A percentile compares a stretch with the other conserved stretches of the same genome.
These are phyloP conservation scores for Anser brachyrhynchus DNA, from an alignment of 2,113 vertebrate genomes.

Conservation along the genomic window DNA sequence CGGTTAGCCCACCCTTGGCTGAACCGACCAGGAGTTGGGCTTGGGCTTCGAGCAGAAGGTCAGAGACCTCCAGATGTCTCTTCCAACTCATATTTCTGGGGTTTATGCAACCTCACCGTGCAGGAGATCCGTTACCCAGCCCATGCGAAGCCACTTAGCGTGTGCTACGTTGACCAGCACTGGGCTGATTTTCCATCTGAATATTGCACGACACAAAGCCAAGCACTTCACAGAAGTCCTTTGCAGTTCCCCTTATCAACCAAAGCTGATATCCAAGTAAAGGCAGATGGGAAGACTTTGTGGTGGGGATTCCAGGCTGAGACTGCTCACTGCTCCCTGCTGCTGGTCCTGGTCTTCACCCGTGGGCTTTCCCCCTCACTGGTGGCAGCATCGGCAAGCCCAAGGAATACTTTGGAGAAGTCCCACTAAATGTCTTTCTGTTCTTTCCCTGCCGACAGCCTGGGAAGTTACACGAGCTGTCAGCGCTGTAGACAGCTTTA, in stretches of 20 bases:
- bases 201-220: neutral
- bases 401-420: neutral
- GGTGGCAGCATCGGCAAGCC: neutral
- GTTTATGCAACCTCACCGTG: neutral
- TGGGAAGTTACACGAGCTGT: neutral
- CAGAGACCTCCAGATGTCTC: neutral
- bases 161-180: neutral
- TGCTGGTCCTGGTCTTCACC: neutral
- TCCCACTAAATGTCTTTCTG: neutral
- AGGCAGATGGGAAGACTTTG: neutral
- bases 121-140: neutral
- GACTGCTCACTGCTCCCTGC: neutral
- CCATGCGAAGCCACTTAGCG: neutral
- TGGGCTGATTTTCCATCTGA: neutral
- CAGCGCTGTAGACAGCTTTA: conserved; percentile 5
- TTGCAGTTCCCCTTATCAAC: neutral
- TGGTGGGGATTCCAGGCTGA: neutral
- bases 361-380: neutral
- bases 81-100: neutral
- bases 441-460: neutral
- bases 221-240: neutral
- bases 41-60: neutral
- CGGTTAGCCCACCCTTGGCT: neutral
- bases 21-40: neutral
- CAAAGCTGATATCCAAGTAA: neutral